phyloP scores from a whole-genome alignment of 2,113 vertebrate species.

The Ammodytes dubius region DNA sequence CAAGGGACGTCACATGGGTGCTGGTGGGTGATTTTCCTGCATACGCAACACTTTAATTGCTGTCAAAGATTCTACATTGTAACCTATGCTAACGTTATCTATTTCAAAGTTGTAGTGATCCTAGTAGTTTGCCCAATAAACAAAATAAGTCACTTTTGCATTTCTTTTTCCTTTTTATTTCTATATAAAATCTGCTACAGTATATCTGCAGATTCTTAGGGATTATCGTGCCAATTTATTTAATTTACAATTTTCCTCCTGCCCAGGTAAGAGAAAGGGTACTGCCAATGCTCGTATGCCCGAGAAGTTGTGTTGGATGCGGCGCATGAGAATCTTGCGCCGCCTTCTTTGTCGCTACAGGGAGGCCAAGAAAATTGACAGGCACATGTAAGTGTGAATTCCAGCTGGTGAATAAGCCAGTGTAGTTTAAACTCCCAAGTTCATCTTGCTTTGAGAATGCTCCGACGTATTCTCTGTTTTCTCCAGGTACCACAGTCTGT shows the following conservation, averaged over 20 bases:
- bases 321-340: slow-evolving; percentile 94
- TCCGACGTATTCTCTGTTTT: background rate
- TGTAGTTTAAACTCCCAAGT: background rate
- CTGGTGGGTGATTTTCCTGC: slow-evolving; percentile 84
- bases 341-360: slow-evolving; percentile 95
- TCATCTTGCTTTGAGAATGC: background rate
- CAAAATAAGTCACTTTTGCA: background rate
- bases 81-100: background rate
- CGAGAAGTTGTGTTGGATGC: slow-evolving; percentile 96
- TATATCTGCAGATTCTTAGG: background rate
- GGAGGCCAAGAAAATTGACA: slow-evolving; percentile 97
- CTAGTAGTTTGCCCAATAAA: background rate
- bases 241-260: background rate
- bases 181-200: background rate
- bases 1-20: slow-evolving; percentile 96
- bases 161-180: background rate
- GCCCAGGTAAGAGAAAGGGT: slow-evolving; percentile 94
- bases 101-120: background rate
- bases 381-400: slow-evolving; percentile 90
- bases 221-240: background rate
- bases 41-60: background rate
- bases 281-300: slow-evolving; percentile 97
- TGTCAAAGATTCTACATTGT: background rate
- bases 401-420: background rate
- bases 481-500: slow-evolving; percentile 95